These are phyloP conservation scores for Matsumurasca onukii DNA, from an alignment of 1,140 invertebrate genomes.

Conservation along the genomic window DNA sequence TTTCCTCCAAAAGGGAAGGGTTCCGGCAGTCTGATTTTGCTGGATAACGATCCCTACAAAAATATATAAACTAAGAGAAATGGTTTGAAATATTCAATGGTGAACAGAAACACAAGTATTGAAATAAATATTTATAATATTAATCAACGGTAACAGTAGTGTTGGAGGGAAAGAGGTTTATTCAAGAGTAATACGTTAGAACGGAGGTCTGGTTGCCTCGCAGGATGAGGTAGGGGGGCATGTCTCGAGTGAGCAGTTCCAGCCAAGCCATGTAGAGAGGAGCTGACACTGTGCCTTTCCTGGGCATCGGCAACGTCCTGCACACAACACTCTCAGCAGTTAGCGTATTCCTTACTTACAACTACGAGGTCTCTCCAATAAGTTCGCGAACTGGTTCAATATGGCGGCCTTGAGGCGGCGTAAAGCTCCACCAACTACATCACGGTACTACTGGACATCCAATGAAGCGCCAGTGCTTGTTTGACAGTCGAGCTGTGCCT, in stretches of 20 bases:
- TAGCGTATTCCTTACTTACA: too few species aligned
- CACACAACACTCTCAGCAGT: conserved; percentile 35
- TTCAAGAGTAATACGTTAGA: conserved; percentile 96
- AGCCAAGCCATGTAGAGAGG: conserved; percentile 94
- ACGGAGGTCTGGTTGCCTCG: conserved; percentile 95
- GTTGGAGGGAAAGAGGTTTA: conserved; percentile 44
- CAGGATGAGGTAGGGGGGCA: conserved; percentile 90
- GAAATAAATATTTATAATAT: conserved; percentile 13
- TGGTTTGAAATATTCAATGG: neutral
- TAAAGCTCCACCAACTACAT: too few species aligned
- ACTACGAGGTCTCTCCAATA: too few species aligned
- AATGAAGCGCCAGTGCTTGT: too few species aligned
- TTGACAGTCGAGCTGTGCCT: too few species aligned
- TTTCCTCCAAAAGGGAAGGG: too few species aligned
- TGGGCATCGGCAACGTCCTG: conserved; percentile 89
- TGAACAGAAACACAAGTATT: neutral
- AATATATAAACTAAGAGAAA: neutral
- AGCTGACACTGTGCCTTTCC: conserved; percentile 84
- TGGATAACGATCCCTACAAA: neutral
- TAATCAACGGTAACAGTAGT: neutral
- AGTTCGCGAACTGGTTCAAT: too few species aligned
- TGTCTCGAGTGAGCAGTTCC: conserved; percentile 81
- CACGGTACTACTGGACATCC: too few species aligned
- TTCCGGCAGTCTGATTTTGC: too few species aligned
- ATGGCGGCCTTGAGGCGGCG: too few species aligned